Evolutionary conservation across 2,888 invertebrate species (phyloP).

Genomic region (Andricus quercusramuli): DNA sequence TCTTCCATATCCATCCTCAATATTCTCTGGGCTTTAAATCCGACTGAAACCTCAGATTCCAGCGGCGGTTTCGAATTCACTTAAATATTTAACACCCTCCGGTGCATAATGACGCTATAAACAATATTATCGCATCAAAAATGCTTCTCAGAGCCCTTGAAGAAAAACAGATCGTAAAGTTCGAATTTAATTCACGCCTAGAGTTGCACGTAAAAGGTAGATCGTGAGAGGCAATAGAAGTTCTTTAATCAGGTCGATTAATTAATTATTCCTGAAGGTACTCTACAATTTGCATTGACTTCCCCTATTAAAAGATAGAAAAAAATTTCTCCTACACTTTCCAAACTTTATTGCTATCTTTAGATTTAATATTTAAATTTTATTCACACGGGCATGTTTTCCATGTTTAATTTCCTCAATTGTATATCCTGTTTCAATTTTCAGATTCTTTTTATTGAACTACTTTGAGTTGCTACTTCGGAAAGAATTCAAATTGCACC

Average conservation of each 20-base stretch:
- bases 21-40: neutral
- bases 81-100: conserved; percentile 24
- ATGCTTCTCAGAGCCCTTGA: conserved; percentile 11
- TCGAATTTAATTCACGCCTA: neutral
- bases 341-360: neutral
- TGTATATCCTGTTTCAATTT: too few species aligned
- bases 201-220: neutral
- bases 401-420: too few species aligned
- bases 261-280: conserved; percentile 23
- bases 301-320: neutral
- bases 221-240: conserved; percentile 20
- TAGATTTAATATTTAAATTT: too few species aligned
- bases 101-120: conserved; percentile 3
- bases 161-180: neutral
- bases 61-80: neutral
- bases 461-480: too few species aligned
- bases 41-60: conserved; percentile 10
- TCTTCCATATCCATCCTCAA: neutral
- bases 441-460: too few species aligned
- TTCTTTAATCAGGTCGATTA: conserved; percentile 32
- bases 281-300: conserved; percentile 8
- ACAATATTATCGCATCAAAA: conserved; percentile 21
- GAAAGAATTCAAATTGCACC: too few species aligned
- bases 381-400: too few species aligned
- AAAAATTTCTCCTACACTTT: neutral